A percentile compares a stretch with the other conserved stretches of the same genome.
phyloP scores from a whole-genome alignment of 2,113 vertebrate genomes.

The Pedetes capensis region DNA sequence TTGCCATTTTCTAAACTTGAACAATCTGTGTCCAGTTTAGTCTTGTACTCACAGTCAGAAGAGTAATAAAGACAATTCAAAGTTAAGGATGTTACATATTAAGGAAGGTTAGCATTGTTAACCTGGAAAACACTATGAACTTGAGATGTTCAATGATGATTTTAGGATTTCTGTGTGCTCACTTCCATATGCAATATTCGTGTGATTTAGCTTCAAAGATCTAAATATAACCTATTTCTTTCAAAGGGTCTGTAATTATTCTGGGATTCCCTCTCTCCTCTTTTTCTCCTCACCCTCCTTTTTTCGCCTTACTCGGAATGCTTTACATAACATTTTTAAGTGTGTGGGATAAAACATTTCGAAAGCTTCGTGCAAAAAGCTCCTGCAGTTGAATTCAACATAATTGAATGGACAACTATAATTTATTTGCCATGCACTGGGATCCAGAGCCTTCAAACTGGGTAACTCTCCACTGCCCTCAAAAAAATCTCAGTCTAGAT shows the following conservation, averaged over 20 bases:
- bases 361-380: slow-evolving; percentile 4
- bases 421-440: neutral
- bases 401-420: neutral
- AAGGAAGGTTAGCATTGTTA: neutral
- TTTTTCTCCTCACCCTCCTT: neutral
- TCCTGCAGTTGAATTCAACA: neutral
- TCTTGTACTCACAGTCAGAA: neutral
- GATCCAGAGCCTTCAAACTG: neutral
- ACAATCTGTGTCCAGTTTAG: neutral
- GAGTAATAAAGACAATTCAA: neutral
- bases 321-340: neutral
- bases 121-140: neutral
- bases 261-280: neutral
- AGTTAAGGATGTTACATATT: neutral
- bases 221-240: neutral
- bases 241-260: slow-evolving; percentile 28
- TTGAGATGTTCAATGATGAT: neutral
- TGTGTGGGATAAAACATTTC: neutral
- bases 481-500: neutral
- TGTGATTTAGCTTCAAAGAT: neutral
- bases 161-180: neutral
- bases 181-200: neutral
- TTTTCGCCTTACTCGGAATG: slow-evolving; percentile 21
- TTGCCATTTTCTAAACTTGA: neutral
- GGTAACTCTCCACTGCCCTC: neutral